Evolutionary conservation across 2,797 vertebrate genomes (phyloP).

Genomic region (Premnoplex brunnescens): DNA sequence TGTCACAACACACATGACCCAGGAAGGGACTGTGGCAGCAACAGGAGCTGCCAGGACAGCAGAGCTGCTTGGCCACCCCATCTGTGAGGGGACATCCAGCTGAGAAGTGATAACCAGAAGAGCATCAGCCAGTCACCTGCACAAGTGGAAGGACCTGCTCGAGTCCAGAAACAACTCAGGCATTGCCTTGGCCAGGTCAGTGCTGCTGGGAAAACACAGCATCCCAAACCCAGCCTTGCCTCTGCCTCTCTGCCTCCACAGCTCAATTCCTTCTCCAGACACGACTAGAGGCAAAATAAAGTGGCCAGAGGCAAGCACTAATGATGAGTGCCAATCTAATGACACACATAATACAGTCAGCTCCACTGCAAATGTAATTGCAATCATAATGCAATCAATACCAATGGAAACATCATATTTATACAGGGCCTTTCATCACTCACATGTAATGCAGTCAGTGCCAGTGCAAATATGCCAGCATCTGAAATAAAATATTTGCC

Average conservation of each 20-base stretch:
- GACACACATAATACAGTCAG: not conserved
- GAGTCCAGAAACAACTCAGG: not conserved
- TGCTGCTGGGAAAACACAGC: not conserved
- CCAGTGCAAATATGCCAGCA: slow-evolving; percentile 68
- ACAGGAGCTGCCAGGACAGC: not conserved
- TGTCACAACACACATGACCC: rapidly evolving
- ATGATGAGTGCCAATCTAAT: not conserved
- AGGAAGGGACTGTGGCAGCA: not conserved
- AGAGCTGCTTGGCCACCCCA: rapidly evolving
- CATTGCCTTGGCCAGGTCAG: not conserved
- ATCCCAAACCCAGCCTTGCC: not conserved
- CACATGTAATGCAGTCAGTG: slow-evolving; percentile 53
- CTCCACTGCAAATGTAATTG: slow-evolving; percentile 54
- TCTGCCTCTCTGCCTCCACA: not conserved
- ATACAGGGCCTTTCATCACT: slow-evolving; percentile 71
- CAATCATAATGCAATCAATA: slow-evolving; percentile 53
- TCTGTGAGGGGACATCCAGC: not conserved
- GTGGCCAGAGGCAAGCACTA: not conserved
- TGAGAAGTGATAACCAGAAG: not conserved
- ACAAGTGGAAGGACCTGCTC: not conserved
- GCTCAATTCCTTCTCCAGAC: not conserved
- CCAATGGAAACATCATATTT: slow-evolving; percentile 58
- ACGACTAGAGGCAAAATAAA: rapidly evolving
- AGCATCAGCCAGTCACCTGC: not conserved
- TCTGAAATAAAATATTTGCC: slow-evolving; percentile 68